These are phyloP conservation scores for Megastigmus dorsalis DNA, from an alignment of 2,888 invertebrate genomes.

Conservation along the genomic window DNA sequence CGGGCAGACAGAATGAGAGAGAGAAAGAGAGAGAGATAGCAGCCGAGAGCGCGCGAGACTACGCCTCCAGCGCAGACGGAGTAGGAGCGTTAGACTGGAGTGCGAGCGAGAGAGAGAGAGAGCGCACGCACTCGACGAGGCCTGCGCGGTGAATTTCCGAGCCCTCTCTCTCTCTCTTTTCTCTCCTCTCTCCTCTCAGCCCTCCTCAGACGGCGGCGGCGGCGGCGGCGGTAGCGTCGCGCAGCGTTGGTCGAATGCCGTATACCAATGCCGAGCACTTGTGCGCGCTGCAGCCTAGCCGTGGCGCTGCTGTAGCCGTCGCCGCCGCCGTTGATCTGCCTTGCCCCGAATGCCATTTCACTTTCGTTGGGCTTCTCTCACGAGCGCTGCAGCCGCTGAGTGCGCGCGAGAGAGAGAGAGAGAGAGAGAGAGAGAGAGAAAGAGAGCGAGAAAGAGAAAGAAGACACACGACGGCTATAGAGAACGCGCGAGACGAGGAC, in stretches of 20 bases:
- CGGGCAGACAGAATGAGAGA: too few species aligned
- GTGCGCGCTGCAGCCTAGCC: too few species aligned
- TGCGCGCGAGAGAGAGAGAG: constrained; percentile 70
- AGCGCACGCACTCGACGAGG: constrained; percentile 7
- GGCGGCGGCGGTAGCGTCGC: not conserved
- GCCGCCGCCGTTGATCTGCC: too few species aligned
- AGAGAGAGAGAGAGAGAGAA: constrained; percentile 66
- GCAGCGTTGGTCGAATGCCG: not conserved
- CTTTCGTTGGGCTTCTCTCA: constrained; percentile 73
- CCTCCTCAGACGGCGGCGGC: constrained; percentile 6
- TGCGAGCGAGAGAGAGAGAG: not conserved
- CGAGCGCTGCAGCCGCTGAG: too few species aligned
- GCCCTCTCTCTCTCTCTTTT: constrained; percentile 57
- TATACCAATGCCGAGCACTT: constrained; percentile 34
- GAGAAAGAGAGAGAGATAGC: too few species aligned
- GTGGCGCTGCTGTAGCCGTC: too few species aligned
- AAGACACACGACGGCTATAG: too few species aligned
- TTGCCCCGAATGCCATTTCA: constrained; percentile 74
- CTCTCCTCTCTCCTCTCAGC: not conserved
- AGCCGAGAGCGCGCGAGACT: constrained; percentile 14
- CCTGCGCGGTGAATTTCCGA: constrained; percentile 69
- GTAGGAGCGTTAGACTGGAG: not conserved
- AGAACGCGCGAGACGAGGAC: constrained; percentile 70
- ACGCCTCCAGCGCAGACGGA: not conserved
- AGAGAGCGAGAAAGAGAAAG: constrained; percentile 61